Conservation (phyloP, 2,888 invertebrate species). For the Ochropleura leucogaster region DNA sequence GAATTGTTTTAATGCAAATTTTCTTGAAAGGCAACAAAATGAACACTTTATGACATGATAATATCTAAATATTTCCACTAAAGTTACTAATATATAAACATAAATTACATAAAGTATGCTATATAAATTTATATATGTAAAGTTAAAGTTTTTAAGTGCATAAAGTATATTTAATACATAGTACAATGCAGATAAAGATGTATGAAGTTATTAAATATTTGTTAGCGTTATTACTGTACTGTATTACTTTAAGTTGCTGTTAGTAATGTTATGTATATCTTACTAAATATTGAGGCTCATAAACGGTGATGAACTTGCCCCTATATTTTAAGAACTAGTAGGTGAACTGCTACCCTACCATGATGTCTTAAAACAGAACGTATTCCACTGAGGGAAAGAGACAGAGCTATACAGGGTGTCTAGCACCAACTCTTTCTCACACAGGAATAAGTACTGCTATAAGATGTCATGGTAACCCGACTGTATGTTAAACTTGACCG, state of each 20-base stretch:
- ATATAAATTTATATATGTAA: constrained; percentile 65
- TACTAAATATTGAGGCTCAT: constrained; percentile 1
- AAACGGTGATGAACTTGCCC: constrained; percentile 13
- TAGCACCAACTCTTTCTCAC: no score
- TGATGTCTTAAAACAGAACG: no score
- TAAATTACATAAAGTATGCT: constrained; percentile 29
- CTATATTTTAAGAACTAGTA: neutral
- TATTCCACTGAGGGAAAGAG: no score
- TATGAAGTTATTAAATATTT: constrained; percentile 59
- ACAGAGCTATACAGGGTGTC: no score
- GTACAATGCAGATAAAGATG: constrained; percentile 72
- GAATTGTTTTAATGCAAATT: constrained; percentile 7
- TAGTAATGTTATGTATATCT: constrained; percentile 23
- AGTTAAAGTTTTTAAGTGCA: constrained; percentile 78
- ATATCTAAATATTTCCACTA: constrained; percentile 19
- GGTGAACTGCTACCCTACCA: no score
- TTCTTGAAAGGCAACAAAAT: neutral
- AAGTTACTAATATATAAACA: constrained; percentile 35
- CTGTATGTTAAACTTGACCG: neutral
- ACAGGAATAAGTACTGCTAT: no score
- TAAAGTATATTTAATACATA: constrained; percentile 75
- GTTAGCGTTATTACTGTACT: constrained; percentile 39
- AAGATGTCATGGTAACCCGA: no score
- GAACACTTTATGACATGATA: neutral
- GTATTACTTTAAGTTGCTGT: constrained; percentile 34